A percentile compares a stretch with the other conserved stretches of the same genome.
Conservation (phyloP, 1,140 invertebrate genomes). For the Potamilus streckersoni region DNA sequence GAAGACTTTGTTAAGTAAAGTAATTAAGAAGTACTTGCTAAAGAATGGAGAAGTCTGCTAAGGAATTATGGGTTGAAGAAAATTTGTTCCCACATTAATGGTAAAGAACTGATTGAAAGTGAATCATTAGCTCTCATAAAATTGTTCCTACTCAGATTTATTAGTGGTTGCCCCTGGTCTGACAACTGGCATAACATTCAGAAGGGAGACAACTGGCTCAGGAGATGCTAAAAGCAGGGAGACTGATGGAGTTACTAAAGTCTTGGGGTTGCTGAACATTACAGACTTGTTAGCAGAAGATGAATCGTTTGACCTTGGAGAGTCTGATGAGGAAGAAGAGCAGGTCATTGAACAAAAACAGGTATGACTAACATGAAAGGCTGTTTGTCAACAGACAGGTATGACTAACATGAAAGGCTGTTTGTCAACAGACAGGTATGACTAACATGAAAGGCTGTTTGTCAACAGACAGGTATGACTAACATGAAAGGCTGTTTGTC, state of each 20-base stretch:
- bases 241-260: slow-evolving; percentile 6
- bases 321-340: slow-evolving; percentile 47
- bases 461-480: background rate
- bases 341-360: slow-evolving; percentile 17
- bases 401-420: slow-evolving; percentile 4
- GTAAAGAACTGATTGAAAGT: background rate
- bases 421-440: too few relatives aligned
- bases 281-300: slow-evolving; percentile 40
- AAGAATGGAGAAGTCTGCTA: background rate
- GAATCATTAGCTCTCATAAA: slow-evolving; percentile 1
- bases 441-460: slow-evolving; percentile 1
- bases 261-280: slow-evolving; percentile 54
- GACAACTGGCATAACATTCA: slow-evolving; percentile 69
- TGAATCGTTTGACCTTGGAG: slow-evolving; percentile 54
- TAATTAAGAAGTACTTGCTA: too few relatives aligned
- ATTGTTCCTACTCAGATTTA: slow-evolving; percentile 63
- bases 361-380: slow-evolving; percentile 5
- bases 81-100: background rate
- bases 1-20: too few relatives aligned
- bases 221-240: background rate
- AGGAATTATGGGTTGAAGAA: slow-evolving; percentile 6
- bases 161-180: slow-evolving; percentile 77
- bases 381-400: background rate
- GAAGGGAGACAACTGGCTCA: slow-evolving; percentile 7
- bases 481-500: too few relatives aligned